These are phyloP conservation scores for Formicarius rufipectus DNA, from an alignment of 2,113 vertebrate species.

Conservation along the genomic window DNA sequence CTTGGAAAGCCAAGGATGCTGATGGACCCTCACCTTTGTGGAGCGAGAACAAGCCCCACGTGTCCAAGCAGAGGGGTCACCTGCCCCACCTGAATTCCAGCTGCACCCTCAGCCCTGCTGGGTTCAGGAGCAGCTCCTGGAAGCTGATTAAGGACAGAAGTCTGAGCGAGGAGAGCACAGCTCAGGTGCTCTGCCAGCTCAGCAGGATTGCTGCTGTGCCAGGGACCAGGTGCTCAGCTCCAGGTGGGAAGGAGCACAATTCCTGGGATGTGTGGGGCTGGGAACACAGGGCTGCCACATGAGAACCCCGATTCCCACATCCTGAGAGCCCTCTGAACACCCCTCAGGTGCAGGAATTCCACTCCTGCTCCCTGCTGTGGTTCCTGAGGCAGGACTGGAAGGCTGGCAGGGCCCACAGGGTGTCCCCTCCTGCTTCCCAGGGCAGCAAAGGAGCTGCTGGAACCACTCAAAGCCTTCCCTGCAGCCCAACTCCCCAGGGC, in stretches of 20 bases:
- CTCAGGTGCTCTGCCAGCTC: not conserved
- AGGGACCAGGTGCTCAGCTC: not conserved
- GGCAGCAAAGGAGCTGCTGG: not conserved
- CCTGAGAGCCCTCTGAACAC: not conserved
- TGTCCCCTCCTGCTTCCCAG: too few species aligned
- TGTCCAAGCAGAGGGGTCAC: not conserved
- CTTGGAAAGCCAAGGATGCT: not conserved
- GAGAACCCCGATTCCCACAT: accelerated
- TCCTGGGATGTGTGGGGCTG: not conserved
- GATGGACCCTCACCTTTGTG: not conserved
- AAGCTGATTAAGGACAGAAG: not conserved
- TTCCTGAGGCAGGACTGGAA: not conserved
- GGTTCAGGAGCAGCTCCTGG: not conserved
- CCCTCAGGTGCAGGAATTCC: accelerated
- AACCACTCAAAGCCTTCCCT: not conserved
- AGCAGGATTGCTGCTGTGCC: not conserved
- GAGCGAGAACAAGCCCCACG: not conserved
- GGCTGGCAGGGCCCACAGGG: too few species aligned
- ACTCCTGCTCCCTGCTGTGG: not conserved
- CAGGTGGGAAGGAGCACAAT: accelerated
- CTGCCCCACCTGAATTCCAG: not conserved
- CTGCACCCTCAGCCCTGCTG: not conserved
- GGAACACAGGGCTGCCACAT: not conserved
- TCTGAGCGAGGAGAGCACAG: not conserved
- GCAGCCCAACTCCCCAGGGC: not conserved